Base-by-base conservation (phyloP, 1,140 invertebrate species). In the Cylas formicarius region DNA sequence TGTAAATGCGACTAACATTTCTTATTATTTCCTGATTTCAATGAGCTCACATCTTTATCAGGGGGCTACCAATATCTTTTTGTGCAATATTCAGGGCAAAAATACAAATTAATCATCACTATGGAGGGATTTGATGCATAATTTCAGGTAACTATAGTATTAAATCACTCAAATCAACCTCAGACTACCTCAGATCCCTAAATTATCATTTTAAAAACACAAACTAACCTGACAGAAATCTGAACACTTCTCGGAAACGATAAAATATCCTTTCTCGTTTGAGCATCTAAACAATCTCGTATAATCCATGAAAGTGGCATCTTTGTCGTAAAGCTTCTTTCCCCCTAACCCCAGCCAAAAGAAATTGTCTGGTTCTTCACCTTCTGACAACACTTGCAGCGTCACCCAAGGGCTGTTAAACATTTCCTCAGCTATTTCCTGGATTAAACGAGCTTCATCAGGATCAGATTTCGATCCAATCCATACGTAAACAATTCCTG, bases 211-310 rank as follows among this genome's bases (percentile, higher is more conserved):
- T 11, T 6, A 10, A 33, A 33, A 11, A 33, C 10, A n/a, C n/a
- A n/a, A n/a, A 38, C 32, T 58, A 71, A 90, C 88, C 77, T 99
- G 97, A 71, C 96, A 99, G 71, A 99, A 99, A 71, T 99, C 97
- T 1, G 93, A 90, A 72, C 96, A 99, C 65, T 99, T 99, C 69
- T 99, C 97, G 16, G 94, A 97, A 5, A 99, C 93, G 4, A 90
- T 90, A 62, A 99, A 99, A 67, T 97, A 99, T 16, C 97, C 97
- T 66, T 97, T 97, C 61, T 99, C 96, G 69, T 99, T 99, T 6
- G 95, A 98, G 69, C 97, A 99, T 17, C 96, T 79, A 69, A 99
- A 99, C 6, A 99, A 72, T 47, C 97, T 73, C 2, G 91, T 93
- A 65, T 86, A 89, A 55, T 91, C 80, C 84, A 99, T 96, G 60